A percentile compares a stretch with the other conserved stretches of the same genome.
These are phyloP conservation scores for Caloenas nicobarica DNA, from an alignment of 2,113 vertebrate species.

Conservation along the genomic window DNA sequence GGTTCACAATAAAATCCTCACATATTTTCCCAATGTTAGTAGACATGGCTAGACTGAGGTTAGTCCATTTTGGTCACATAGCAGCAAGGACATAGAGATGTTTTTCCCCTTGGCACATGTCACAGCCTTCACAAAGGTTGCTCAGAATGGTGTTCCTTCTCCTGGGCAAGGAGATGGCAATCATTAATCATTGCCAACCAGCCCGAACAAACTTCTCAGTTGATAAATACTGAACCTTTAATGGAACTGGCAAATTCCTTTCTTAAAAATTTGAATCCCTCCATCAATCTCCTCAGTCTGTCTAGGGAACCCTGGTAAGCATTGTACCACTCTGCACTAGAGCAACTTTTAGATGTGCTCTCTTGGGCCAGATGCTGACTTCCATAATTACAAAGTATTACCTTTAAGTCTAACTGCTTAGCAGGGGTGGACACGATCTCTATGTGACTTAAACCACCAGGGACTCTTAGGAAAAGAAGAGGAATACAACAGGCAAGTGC, in stretches of 20 bases:
- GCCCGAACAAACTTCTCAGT: background rate
- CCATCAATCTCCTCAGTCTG: background rate
- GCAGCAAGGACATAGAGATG: background rate
- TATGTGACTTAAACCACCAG: background rate
- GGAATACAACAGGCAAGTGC: background rate
- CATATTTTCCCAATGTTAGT: background rate
- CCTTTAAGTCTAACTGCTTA: background rate
- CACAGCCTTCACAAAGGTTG: background rate
- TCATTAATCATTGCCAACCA: background rate
- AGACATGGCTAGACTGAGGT: background rate
- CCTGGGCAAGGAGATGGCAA: background rate
- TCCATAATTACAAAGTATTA: background rate
- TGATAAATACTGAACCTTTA: background rate
- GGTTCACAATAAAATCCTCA: conserved; percentile 24
- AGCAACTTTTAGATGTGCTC: background rate
- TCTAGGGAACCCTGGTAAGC: background rate
- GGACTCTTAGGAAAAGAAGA: background rate
- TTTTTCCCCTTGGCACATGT: background rate
- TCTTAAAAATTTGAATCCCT: background rate
- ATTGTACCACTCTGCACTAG: background rate
- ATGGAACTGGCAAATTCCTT: background rate
- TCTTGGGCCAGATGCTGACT: background rate
- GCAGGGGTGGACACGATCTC: background rate
- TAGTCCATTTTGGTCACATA: background rate
- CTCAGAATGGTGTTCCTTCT: background rate